phyloP scores from a whole-genome alignment of 2,797 vertebrate species.

The Poecilia gillii region DNA sequence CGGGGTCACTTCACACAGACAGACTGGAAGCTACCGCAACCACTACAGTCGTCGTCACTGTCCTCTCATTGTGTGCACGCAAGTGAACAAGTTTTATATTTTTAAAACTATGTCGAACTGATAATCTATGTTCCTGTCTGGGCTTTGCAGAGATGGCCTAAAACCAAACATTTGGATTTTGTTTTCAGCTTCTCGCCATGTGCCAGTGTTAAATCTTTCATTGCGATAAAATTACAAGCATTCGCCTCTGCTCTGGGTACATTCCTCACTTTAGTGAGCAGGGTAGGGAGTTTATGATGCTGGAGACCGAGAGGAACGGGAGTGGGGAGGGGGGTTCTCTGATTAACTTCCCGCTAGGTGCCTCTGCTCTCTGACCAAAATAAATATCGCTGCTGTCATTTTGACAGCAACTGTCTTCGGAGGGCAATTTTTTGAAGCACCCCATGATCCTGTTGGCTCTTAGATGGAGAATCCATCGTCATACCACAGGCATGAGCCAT shows the following conservation, averaged over 20 bases:
- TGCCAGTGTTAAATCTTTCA: constrained; percentile 69
- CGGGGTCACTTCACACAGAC: neutral
- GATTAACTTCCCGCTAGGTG: constrained; percentile 83
- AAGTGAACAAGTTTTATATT: constrained; percentile 57
- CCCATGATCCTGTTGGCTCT: constrained; percentile 79
- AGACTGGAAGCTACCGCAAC: neutral
- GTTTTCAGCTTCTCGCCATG: constrained; percentile 59
- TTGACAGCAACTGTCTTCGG: constrained; percentile 84
- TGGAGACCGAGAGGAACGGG: constrained; percentile 20
- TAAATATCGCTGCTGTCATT: constrained; percentile 84
- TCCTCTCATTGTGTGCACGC: constrained; percentile 17
- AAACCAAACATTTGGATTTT: constrained; percentile 46
- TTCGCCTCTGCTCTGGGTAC: constrained; percentile 60
- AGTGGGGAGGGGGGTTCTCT: constrained; percentile 45
- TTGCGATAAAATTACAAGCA: constrained; percentile 67
- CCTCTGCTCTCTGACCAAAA: constrained; percentile 81
- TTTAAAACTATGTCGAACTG: constrained; percentile 42
- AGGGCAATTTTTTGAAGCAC: constrained; percentile 84
- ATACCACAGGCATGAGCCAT: constrained; percentile 87
- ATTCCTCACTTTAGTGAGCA: constrained; percentile 60
- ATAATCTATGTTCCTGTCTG: constrained; percentile 48
- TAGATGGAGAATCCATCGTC: constrained; percentile 85
- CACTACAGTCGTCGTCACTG: neutral
- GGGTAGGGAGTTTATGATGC: constrained; percentile 3
- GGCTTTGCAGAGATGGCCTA: constrained; percentile 45